These are phyloP conservation scores for Tillus elongatus DNA, from an alignment of 2,888 invertebrate species.

Conservation along the genomic window DNA sequence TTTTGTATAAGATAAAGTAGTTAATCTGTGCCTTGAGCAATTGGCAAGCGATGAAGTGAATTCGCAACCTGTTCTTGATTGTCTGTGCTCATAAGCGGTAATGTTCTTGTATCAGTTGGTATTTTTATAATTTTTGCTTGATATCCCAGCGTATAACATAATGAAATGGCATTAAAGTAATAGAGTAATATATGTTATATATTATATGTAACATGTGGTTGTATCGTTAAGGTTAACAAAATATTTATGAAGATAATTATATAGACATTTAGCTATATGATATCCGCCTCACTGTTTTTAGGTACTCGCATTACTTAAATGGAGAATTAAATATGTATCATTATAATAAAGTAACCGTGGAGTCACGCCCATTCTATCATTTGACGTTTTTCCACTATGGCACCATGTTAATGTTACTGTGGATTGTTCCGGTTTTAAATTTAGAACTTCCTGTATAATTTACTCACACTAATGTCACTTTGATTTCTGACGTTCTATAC, in stretches of 20 bases:
- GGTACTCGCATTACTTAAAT: constrained; percentile 26
- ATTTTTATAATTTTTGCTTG: too few species aligned
- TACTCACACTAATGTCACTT: constrained; percentile 31
- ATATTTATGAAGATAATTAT: constrained; percentile 1
- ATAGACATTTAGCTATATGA: neutral
- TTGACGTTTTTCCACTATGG: constrained; percentile 30
- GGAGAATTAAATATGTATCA: constrained; percentile 34
- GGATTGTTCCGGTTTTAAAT: constrained; percentile 27
- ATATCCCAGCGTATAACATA: too few species aligned
- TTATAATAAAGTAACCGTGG: constrained; percentile 29
- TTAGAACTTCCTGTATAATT: constrained; percentile 30
- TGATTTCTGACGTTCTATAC: constrained; percentile 22
- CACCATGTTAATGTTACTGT: constrained; percentile 25
- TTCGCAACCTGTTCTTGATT: too few species aligned
- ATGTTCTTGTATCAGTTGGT: too few species aligned
- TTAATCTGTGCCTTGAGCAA: too few species aligned
- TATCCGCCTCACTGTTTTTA: neutral
- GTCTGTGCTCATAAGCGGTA: too few species aligned
- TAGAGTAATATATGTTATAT: too few species aligned
- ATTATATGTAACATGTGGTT: neutral
- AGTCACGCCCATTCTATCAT: constrained; percentile 30
- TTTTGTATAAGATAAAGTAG: too few species aligned
- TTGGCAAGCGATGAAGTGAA: too few species aligned
- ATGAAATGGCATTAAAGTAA: too few species aligned
- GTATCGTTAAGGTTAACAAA: constrained; percentile 2